Evolutionary conservation across 2,113 vertebrate genomes (phyloP).

Genomic region (Eurypyga helias): DNA sequence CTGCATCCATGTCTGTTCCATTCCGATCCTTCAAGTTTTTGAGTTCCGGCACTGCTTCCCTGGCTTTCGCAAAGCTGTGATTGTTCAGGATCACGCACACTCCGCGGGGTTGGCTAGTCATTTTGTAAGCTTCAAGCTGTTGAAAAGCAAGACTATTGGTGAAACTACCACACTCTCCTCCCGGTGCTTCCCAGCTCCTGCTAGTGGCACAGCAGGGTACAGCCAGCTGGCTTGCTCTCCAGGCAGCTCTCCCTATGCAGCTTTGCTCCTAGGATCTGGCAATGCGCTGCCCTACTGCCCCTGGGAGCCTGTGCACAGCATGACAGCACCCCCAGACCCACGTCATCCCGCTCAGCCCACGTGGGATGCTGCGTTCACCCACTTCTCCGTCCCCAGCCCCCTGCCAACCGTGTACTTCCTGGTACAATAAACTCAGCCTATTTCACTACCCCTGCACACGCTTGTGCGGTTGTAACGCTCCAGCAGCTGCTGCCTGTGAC

Average conservation of each 20-base stretch:
- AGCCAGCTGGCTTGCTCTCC: background rate
- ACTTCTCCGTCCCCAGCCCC: background rate
- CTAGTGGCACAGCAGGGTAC: background rate
- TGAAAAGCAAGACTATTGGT: background rate
- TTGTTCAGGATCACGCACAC: conserved; percentile 90
- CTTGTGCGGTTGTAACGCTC: background rate
- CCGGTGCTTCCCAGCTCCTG: background rate
- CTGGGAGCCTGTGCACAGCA: background rate
- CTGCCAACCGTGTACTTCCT: background rate
- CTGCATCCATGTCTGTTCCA: conserved; percentile 80
- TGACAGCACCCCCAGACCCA: background rate
- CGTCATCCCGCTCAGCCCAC: background rate
- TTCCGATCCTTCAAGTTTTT: background rate
- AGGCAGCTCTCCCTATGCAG: background rate
- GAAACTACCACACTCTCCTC: background rate
- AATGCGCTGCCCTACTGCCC: background rate
- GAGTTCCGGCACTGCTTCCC: background rate
- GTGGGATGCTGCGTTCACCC: fast-evolving
- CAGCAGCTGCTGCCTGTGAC: background rate
- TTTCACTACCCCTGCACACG: background rate
- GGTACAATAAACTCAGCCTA: fast-evolving
- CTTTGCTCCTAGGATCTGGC: background rate
- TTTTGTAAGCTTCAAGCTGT: conserved; percentile 69
- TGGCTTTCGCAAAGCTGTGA: conserved; percentile 67
- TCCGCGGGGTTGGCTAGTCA: conserved; percentile 80